Conservation (phyloP, 2,888 invertebrate genomes). For the Drosophila hamatofila region DNA sequence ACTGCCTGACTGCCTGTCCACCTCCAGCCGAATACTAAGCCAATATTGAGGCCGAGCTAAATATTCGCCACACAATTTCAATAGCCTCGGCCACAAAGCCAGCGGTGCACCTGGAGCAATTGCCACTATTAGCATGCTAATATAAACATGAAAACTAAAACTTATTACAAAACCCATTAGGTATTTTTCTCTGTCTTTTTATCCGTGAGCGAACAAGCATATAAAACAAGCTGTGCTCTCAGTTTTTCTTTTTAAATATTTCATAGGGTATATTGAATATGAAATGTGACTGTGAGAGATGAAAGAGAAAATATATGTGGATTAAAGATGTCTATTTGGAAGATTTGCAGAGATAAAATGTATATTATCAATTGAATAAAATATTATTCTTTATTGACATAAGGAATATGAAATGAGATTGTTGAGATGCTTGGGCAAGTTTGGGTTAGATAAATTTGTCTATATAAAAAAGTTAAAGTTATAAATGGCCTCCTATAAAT, state of each 20-base stretch:
- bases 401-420: no score
- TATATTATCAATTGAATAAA: no score
- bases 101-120: constrained; percentile 32
- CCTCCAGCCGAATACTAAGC: constrained; percentile 37
- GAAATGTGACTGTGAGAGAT: not conserved
- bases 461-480: no score
- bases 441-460: no score
- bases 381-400: no score
- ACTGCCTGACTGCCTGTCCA: not conserved
- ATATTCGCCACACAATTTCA: constrained; percentile 22
- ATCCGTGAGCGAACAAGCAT: constrained; percentile 25
- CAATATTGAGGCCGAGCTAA: constrained; percentile 54
- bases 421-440: no score
- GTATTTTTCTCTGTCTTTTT: constrained; percentile 39
- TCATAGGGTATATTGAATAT: constrained; percentile 1
- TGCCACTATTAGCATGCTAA: constrained; percentile 74
- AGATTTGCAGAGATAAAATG: no score
- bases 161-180: constrained; percentile 78
- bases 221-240: constrained; percentile 21
- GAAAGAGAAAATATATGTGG: not conserved
- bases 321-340: no score
- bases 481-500: no score
- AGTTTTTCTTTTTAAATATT: not conserved
- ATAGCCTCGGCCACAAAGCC: constrained; percentile 11
- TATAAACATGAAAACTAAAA: constrained; percentile 79